Evolutionary conservation across 2,888 invertebrate species (phyloP).

Genomic region (Hemistola chrysoprasaria): DNA sequence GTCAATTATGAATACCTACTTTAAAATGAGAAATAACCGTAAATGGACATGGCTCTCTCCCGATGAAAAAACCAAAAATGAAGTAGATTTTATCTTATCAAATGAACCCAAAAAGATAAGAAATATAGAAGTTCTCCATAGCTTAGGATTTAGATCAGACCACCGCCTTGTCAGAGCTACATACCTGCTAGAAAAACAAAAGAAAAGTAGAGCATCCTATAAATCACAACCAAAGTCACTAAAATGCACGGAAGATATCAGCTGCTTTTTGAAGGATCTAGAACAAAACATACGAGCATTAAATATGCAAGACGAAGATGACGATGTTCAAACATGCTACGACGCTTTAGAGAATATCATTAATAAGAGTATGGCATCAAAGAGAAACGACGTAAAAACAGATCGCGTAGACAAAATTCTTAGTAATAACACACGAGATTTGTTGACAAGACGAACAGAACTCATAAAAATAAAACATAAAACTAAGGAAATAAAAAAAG

Average conservation of each 20-base stretch:
- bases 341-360: not conserved
- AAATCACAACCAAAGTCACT: not conserved
- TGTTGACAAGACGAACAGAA: conserved; percentile 3
- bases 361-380: not conserved
- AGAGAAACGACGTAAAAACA: not conserved
- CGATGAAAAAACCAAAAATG: no score
- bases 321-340: no score
- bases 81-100: no score
- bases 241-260: not conserved
- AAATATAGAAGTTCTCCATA: no score
- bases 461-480: conserved; percentile 5
- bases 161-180: conserved; percentile 27
- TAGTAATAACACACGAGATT: not conserved
- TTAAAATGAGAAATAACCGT: conserved; percentile 16
- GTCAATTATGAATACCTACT: conserved; percentile 6
- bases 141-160: conserved; percentile 3
- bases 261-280: not conserved
- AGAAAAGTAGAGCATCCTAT: not conserved
- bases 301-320: not conserved
- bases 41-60: no score
- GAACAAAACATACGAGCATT: conserved; percentile 1
- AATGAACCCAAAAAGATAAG: no score
- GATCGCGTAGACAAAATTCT: not conserved
- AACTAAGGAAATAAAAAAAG: conserved; percentile 5
- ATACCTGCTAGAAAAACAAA: conserved; percentile 6